phyloP scores from a whole-genome alignment of 2,888 invertebrate genomes.

The Lasius fuliginosus region DNA sequence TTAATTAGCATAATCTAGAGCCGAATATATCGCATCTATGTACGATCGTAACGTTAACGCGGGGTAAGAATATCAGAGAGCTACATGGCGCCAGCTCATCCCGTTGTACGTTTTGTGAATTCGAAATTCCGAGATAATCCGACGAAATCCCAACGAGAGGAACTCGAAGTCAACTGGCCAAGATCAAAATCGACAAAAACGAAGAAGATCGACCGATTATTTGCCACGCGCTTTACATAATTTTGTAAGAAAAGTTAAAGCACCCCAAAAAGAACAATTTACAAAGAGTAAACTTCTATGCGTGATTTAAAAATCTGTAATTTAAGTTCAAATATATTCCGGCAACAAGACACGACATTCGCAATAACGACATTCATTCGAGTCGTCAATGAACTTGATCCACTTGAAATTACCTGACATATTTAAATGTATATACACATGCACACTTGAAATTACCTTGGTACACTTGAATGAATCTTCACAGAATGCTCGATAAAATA shows the following conservation, averaged over 20 bases:
- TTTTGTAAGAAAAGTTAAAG: background rate
- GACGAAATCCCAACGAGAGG: background rate
- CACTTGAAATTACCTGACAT: background rate
- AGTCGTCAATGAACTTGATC: constrained; percentile 2
- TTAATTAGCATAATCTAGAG: constrained; percentile 44
- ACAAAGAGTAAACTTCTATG: background rate
- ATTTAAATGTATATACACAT: background rate
- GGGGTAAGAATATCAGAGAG: constrained; percentile 12
- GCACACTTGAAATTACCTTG: constrained; percentile 17
- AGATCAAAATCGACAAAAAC: constrained; percentile 2
- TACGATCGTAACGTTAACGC: constrained; percentile 21
- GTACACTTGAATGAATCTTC: background rate
- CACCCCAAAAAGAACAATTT: background rate
- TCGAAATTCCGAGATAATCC: constrained; percentile 5
- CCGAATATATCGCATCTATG: constrained; percentile 27
- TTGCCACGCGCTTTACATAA: constrained; percentile 5
- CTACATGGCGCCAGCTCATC: background rate
- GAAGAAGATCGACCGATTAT: constrained; percentile 1
- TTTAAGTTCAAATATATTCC: background rate
- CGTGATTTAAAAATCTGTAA: constrained; percentile 7
- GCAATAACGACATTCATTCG: background rate
- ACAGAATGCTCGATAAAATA: constrained; percentile 1
- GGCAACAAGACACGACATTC: background rate
- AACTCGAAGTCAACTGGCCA: background rate
- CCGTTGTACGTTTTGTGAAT: constrained; percentile 23